A percentile compares a stretch with the other conserved stretches of the same genome.
phyloP scores from a whole-genome alignment of 2,888 invertebrate genomes.

The Drosophila parthenogenetica region DNA sequence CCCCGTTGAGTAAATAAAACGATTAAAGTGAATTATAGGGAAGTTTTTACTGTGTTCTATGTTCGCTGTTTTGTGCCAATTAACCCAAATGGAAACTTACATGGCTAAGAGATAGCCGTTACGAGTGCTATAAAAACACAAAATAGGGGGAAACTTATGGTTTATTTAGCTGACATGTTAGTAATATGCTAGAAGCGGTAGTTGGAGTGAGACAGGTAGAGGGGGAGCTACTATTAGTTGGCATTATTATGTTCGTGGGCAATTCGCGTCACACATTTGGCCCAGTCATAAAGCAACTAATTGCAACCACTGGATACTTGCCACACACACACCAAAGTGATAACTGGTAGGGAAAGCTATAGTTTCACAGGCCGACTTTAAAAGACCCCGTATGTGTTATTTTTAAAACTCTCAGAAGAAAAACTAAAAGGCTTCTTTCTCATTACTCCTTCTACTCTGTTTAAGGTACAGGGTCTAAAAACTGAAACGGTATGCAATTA shows the following conservation, averaged over 20 bases:
- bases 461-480: slow-evolving; percentile 9
- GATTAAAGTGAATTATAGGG: slow-evolving; percentile 18
- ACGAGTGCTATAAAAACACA: slow-evolving; percentile 20
- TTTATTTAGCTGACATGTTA: slow-evolving; percentile 7
- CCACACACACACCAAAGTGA: slow-evolving; percentile 38
- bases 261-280: slow-evolving; percentile 52
- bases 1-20: slow-evolving; percentile 4
- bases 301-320: slow-evolving; percentile 41
- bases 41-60: slow-evolving; percentile 5
- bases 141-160: not conserved
- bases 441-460: no score
- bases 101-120: slow-evolving; percentile 7
- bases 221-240: not conserved
- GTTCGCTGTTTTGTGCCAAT: slow-evolving; percentile 24
- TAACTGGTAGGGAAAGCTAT: slow-evolving; percentile 10
- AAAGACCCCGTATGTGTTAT: not conserved
- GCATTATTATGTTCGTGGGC: slow-evolving; percentile 29
- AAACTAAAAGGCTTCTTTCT: no score
- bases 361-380: not conserved
- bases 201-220: not conserved
- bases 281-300: slow-evolving; percentile 51
- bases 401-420: no score
- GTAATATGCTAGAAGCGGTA: not conserved
- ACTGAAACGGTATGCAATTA: slow-evolving; percentile 54
- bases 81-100: slow-evolving; percentile 39